Percentiles rank a stretch among this genome's conserved stretches.
phyloP scores from a whole-genome alignment of 2,888 invertebrate genomes.

The Prenolepis imparis region DNA sequence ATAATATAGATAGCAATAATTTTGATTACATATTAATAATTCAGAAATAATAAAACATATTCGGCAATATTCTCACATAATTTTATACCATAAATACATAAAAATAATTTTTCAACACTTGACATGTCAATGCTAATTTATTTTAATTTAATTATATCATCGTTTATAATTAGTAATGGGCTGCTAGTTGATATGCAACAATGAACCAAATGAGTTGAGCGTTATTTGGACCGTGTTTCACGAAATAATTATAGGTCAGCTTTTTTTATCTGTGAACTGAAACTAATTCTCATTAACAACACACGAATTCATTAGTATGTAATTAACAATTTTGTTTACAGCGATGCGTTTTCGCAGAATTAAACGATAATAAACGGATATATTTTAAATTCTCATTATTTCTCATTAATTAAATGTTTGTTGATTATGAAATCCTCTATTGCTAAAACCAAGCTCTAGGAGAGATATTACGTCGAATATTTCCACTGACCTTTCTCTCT shows the following conservation, averaged over 20 bases:
- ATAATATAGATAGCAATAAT: neutral
- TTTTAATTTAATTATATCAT: conserved; percentile 9
- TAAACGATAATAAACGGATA: conserved; percentile 16
- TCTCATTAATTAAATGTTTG: conserved; percentile 26
- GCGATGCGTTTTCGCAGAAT: conserved; percentile 33
- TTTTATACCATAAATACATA: neutral
- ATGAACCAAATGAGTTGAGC: conserved; percentile 46
- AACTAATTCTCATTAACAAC: conserved; percentile 35
- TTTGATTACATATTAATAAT: neutral
- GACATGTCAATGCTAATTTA: neutral
- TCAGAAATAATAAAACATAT: neutral
- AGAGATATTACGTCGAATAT: conserved; percentile 1
- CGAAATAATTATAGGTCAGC: conserved; percentile 30
- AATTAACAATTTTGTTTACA: conserved; percentile 50
- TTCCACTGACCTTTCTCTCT: neutral
- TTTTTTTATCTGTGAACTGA: neutral
- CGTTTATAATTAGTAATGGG: conserved; percentile 42
- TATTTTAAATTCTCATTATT: conserved; percentile 25
- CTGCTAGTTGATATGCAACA: conserved; percentile 63
- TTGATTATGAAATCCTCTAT: conserved; percentile 10
- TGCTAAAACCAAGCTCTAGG: neutral
- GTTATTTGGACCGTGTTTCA: conserved; percentile 33
- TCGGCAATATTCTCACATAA: neutral
- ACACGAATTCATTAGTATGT: conserved; percentile 24
- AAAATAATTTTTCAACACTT: conserved; percentile 50